phyloP scores from a whole-genome alignment of 2,888 invertebrate genomes.

The Dryomyza anilis region DNA sequence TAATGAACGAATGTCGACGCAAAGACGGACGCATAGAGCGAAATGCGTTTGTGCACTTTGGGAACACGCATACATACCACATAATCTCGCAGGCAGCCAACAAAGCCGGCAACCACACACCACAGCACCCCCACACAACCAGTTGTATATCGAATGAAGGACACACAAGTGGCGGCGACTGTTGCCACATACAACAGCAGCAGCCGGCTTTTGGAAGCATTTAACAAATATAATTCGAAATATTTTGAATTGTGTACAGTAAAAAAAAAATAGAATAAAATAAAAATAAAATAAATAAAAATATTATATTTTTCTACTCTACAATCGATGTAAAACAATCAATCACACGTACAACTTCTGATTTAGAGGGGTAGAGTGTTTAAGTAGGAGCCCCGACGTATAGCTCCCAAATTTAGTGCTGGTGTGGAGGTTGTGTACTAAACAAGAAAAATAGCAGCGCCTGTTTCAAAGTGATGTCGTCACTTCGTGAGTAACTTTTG shows the following conservation, averaged over 20 bases:
- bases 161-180: background rate
- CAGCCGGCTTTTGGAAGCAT: slow-evolving; percentile 6
- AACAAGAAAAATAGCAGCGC: background rate
- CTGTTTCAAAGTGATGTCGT: slow-evolving; percentile 13
- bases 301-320: background rate
- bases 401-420: background rate
- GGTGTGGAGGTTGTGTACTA: background rate
- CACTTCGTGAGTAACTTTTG: slow-evolving; percentile 36
- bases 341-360: too few relatives aligned
- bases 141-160: background rate
- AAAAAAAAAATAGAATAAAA: background rate
- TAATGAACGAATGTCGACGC: background rate
- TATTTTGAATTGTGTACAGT: too few relatives aligned
- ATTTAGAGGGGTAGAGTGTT: background rate
- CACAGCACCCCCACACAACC: background rate
- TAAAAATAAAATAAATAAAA: slow-evolving; percentile 11
- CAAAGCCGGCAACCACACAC: background rate
- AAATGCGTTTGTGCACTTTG: background rate
- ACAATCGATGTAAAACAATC: background rate
- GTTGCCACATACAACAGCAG: background rate
- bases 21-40: background rate
- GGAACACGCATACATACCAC: background rate
- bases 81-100: background rate
- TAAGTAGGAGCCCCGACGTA: background rate
- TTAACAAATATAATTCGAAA: too few relatives aligned